Conservation (phyloP, 92 coral and sea anemone species). For the Nematostella vectensis region DNA sequence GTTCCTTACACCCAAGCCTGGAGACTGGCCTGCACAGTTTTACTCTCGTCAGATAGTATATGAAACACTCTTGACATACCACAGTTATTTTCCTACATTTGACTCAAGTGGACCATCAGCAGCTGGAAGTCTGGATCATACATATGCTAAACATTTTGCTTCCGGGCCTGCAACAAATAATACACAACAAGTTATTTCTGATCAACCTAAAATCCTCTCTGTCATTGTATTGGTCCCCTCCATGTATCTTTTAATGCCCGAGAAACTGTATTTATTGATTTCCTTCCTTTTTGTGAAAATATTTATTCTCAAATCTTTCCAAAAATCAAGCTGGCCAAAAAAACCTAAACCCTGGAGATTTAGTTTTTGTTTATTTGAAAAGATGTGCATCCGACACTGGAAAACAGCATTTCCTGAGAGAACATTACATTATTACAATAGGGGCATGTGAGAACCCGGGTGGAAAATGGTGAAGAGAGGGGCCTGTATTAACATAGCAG, state of each 20-base stretch:
- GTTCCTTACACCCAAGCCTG: slow-evolving; percentile 2
- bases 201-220: not conserved
- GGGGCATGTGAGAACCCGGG: too few species aligned
- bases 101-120: slow-evolving; percentile 1
- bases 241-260: too few species aligned
- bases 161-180: slow-evolving; percentile 1
- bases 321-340: slow-evolving; percentile 1
- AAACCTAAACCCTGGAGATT: not conserved
- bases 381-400: too few species aligned
- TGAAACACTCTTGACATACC: not conserved
- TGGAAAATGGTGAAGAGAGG: too few species aligned
- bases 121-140: not conserved
- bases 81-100: not conserved
- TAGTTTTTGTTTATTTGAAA: too few species aligned
- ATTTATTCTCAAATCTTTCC: not conserved
- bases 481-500: too few species aligned
- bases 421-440: too few species aligned
- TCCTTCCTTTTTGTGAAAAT: not conserved
- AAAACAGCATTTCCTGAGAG: too few species aligned
- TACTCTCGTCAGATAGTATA: slow-evolving; percentile 1
- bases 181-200: not conserved
- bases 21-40: slow-evolving; percentile 1
- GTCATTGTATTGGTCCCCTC: too few species aligned
- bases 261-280: not conserved
- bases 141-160: not conserved